Base-by-base conservation (phyloP, 2,888 invertebrate genomes). In the Pycnomerus fuliginosus region DNA sequence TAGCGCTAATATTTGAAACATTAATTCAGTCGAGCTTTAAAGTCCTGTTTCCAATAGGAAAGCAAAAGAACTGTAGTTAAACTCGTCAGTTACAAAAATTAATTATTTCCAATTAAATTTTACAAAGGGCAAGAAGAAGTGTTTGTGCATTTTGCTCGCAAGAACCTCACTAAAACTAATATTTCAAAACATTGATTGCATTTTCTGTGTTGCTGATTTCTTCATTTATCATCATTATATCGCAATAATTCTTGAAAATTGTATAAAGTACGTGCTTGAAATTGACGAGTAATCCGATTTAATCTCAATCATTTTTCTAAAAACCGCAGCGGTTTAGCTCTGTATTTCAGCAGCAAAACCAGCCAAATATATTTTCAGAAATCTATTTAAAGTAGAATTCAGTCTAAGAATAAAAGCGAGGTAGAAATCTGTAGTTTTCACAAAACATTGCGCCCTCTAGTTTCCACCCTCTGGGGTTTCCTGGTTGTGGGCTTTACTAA, bases 141-240 rank as follows among this genome's bases (percentile, higher is more conserved):
- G 11, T 28, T 13, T 8, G 8, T 8, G 10, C 28, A 3, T 28
- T n/a, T 28, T n/a, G 10, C 12, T 3, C 28, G 7, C 2, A 28
- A 2, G 12, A 28, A 10, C 8, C 12, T 28, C 13, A 12, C 11
- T 8, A 28, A 15, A 12, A 7, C 27, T 29, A 41, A 28, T 34
- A 41, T 33, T 34, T 34, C 33, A 41, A 41, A 33, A 41, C 29
- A 41, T 17, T 31, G 34, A 41, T 41, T 41, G 34, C 22, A 34
- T 41, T 41, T 41, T 34, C 29, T 22, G 15, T 34, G 29, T 34
- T 35, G 17, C 13, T 11, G 23, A 34, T 41, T 41, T 30, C 35
- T 41, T 41, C 41, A 41, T 41, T 41, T 41, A 34, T 41, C 35
- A 34, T 41, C 41, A 41, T 41, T 41, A 41, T 7, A 28, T 28